Base-by-base conservation (phyloP, 2,797 vertebrate species). In the Otus scops region DNA sequence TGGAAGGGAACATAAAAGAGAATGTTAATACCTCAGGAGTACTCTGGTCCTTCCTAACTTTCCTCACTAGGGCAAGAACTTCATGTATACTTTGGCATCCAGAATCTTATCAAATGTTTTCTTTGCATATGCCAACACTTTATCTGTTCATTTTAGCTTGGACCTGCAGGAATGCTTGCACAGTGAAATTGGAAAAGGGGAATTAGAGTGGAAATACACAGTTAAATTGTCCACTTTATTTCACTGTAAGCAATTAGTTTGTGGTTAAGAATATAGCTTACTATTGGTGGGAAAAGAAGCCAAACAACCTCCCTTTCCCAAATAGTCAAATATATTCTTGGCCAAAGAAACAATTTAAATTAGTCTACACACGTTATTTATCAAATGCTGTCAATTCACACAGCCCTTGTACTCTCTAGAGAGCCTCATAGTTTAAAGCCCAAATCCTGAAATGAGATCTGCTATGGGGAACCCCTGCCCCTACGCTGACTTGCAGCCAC, bases 1-100 rank as follows among this genome's bases (percentile, higher is more conserved):
- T 75, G 38, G 67, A 88, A 60, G 78, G 83, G 74, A 41, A 74
- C 64, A 65, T 92, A 26, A 91, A 92, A 89, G 64, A 86, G 95
- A 69, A 57, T 39, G 26, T 76, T 67, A 95, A 92, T 69, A 86
- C 69, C 89, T 91, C 64, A 19, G 89, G 94, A 77, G 80, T 79
- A 93, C 83, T 78, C 75, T 23, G 14, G 56, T 76, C 75, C 65
- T 86, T 90, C 64, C 54, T 47, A 92, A 84, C 65, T 94, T 90
- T 89, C 94, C 24, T 5, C 10, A 57, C 51, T 30, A 85, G 70
- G 82, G 53, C 51, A 32, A 43, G 50, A 92, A 53, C 30, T 59
- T 63, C 80, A 65, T 90, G 63, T 93, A 41, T 94, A 94, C 60
- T 88, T 95, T 90, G 92, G 91, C 93, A 92, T 88, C 78, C 32